A percentile compares a stretch with the other conserved stretches of the same genome.
Evolutionary conservation across 2,113 vertebrate genomes (phyloP).

Genomic region (Theristicus caerulescens): DNA sequence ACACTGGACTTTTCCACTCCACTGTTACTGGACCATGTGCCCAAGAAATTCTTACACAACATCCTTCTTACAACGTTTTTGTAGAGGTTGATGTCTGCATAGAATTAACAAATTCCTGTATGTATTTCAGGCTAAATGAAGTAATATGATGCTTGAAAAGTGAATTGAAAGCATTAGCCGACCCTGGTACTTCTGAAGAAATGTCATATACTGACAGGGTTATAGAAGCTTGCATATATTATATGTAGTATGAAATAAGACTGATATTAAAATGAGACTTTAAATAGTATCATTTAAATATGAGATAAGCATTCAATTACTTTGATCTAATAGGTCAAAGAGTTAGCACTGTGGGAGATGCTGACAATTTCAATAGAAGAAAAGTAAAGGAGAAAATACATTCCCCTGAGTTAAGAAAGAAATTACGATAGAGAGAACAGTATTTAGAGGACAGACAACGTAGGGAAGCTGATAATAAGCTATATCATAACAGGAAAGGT

Average conservation of each 20-base stretch:
- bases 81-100: background rate
- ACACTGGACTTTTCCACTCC: background rate
- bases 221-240: background rate
- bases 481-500: conserved; percentile 41
- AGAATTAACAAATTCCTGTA: background rate
- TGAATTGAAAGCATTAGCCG: background rate
- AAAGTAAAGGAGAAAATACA: background rate
- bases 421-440: background rate
- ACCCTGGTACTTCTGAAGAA: background rate
- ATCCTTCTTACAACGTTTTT: background rate
- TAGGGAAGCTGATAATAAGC: background rate
- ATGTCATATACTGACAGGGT: background rate
- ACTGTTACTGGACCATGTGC: background rate
- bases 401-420: background rate
- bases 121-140: background rate
- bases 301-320: conserved; percentile 10
- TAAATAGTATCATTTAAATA: background rate
- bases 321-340: background rate
- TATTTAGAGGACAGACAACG: background rate
- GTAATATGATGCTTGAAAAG: background rate
- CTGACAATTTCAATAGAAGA: background rate
- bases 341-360: background rate
- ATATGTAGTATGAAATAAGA: background rate
- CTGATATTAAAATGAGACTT: background rate
- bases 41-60: background rate